Evolutionary conservation across 2,888 invertebrate genomes (phyloP).

Genomic region (Aleiodes leptofemur): DNA sequence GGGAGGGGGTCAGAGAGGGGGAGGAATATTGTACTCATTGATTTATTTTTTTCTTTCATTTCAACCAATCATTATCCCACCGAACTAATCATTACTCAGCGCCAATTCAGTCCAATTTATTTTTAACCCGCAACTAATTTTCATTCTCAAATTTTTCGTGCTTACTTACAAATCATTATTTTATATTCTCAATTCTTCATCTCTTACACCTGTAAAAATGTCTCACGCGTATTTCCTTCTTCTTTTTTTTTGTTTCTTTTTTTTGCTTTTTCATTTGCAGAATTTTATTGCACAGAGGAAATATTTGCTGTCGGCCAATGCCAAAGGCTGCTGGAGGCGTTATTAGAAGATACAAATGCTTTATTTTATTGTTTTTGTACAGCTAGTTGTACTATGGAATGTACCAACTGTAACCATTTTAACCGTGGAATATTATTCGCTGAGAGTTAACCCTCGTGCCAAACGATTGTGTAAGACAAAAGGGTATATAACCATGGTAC

Average conservation of each 20-base stretch:
- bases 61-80: constrained; percentile 67
- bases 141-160: constrained; percentile 42
- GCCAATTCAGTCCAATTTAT: constrained; percentile 56
- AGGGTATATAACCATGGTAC: constrained; percentile 1
- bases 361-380: constrained; percentile 56
- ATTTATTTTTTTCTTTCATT: constrained; percentile 49
- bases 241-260: constrained; percentile 28
- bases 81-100: constrained; percentile 71
- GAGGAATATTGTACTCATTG: constrained; percentile 27
- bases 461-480: constrained; percentile 28
- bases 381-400: constrained; percentile 34
- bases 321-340: constrained; percentile 58
- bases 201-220: constrained; percentile 15
- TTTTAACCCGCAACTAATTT: constrained; percentile 36
- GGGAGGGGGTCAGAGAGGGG: too few species aligned
- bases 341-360: constrained; percentile 72
- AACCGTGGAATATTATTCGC: constrained; percentile 59
- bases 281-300: constrained; percentile 57
- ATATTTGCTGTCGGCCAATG: constrained; percentile 50
- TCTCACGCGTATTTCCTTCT: not conserved
- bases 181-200: not conserved
- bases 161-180: constrained; percentile 1
- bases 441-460: constrained; percentile 37
- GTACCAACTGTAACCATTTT: constrained; percentile 43
- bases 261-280: constrained; percentile 33